Base-by-base conservation (phyloP, 2,888 invertebrate genomes). In the Anthophora plumipes region DNA sequence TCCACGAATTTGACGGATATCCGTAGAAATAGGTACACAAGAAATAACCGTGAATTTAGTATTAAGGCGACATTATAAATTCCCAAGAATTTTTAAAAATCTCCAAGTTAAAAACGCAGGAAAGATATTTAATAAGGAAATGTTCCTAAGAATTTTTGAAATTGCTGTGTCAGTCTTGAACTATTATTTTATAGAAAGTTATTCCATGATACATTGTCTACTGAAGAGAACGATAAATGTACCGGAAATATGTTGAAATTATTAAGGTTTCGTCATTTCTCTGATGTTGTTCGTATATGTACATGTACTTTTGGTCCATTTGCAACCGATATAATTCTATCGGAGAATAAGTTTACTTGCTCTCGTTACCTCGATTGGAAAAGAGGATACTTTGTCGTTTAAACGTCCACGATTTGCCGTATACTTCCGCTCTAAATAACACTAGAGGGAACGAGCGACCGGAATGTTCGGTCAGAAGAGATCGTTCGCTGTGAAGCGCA, bases 401-500 rank as follows among this genome's bases (percentile, higher is more conserved):
- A 76, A 86, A 76, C 82, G 66, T 72, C 82, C 73, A 80, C 77
- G 85, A 74, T 78, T 77, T 61, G 77, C 75, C 81, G 74, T 85
- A 73, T 78, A 82, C 82, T 88, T 89, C 83, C 85, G 87, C 88
- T 88, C 88, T 79, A 87, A 84, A 88, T 86, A 85, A 64, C 89
- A 83, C 37, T 69, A 73, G 74, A 82, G 77, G 77, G 80, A 77
- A 84, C 80, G 84, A 72, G 77, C 74, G 84, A 83, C 66, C 84
- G 75, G 84, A 83, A 88, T 82, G 82, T 82, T 78, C 80, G 80
- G 75, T 77, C 81, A 75, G 74, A 73, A 83, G 83, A 81, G 75
- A 74, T 83, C 86, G 84, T 71, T 80, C 84, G 88, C 84, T 89
- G 85, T 86, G 89, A 89, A 89, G 87, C 87, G 89, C 80, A 82